These are phyloP conservation scores for Paramormyrops kingsleyae DNA, from an alignment of 2,113 vertebrate genomes.

Conservation along the genomic window DNA sequence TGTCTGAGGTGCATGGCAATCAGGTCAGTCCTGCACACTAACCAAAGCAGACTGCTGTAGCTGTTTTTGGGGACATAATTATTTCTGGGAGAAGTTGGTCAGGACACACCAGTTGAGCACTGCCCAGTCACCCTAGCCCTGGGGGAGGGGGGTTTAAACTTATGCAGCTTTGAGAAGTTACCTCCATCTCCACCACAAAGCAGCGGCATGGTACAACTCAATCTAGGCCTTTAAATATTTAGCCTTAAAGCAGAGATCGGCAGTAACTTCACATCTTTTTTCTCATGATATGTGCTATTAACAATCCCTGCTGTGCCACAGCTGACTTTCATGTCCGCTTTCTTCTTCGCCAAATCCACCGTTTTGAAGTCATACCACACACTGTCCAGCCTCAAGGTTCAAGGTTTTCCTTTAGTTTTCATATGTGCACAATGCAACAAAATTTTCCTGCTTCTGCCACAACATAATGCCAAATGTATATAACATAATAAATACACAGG, in stretches of 20 bases:
- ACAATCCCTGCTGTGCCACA: background rate
- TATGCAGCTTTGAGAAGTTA: background rate
- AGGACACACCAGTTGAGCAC: background rate
- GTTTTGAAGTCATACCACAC: background rate
- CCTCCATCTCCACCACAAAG: background rate
- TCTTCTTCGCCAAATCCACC: background rate
- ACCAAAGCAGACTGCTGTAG: background rate
- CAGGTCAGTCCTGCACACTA: background rate
- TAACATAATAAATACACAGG: background rate
- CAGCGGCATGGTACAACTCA: background rate
- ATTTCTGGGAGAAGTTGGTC: background rate
- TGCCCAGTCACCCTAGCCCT: background rate
- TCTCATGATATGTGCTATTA: background rate
- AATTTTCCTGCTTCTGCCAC: background rate
- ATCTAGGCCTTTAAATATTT: background rate
- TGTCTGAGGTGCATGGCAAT: background rate
- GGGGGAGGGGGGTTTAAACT: background rate
- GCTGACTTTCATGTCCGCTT: background rate
- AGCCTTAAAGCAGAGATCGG: background rate
- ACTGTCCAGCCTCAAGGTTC: background rate
- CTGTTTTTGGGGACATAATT: background rate
- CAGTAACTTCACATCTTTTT: background rate
- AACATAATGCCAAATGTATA: background rate
- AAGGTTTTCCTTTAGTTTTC: background rate
- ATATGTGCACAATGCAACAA: background rate